These are phyloP conservation scores for Zygothrica quintamaculata DNA, from an alignment of 2,888 invertebrate species.

Conservation along the genomic window DNA sequence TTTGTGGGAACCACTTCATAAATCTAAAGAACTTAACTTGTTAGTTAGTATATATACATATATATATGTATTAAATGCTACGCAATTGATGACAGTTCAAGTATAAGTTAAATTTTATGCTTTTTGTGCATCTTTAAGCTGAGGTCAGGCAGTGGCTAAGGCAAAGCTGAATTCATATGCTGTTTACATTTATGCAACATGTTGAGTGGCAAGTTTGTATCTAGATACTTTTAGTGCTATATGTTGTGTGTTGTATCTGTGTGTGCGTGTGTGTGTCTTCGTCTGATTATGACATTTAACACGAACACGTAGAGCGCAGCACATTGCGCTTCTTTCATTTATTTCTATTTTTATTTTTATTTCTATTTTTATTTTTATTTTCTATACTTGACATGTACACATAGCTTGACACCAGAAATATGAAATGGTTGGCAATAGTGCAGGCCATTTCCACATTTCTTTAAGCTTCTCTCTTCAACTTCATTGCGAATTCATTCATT, in stretches of 20 bases:
- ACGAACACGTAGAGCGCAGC: slow-evolving; percentile 73
- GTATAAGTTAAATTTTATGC: slow-evolving; percentile 12
- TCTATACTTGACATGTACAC: slow-evolving; percentile 47
- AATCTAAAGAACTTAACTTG: slow-evolving; percentile 57
- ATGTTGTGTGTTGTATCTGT: slow-evolving; percentile 14
- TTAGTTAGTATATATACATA: no score
- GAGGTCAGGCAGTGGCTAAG: slow-evolving; percentile 52
- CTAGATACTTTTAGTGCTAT: slow-evolving; percentile 43
- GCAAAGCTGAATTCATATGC: slow-evolving; percentile 56
- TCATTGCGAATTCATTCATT: slow-evolving; percentile 66
- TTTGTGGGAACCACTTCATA: slow-evolving; percentile 49
- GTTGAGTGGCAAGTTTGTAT: slow-evolving; percentile 60
- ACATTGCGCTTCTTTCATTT: slow-evolving; percentile 48
- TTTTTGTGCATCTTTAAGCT: slow-evolving; percentile 31
- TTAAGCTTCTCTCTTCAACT: slow-evolving; percentile 19
- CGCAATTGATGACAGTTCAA: slow-evolving; percentile 47
- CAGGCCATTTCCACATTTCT: slow-evolving; percentile 32
- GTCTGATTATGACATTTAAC: slow-evolving; percentile 79
- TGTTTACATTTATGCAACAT: slow-evolving; percentile 67
- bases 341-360: slow-evolving; percentile 19
- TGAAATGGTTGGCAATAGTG: slow-evolving; percentile 19
- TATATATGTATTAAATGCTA: no score
- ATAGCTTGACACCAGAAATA: slow-evolving; percentile 40
- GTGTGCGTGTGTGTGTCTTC: slow-evolving; percentile 34
- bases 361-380: slow-evolving; percentile 27